phyloP scores from a whole-genome alignment of 2,797 vertebrate genomes.

The Denticeps clupeoides region DNA sequence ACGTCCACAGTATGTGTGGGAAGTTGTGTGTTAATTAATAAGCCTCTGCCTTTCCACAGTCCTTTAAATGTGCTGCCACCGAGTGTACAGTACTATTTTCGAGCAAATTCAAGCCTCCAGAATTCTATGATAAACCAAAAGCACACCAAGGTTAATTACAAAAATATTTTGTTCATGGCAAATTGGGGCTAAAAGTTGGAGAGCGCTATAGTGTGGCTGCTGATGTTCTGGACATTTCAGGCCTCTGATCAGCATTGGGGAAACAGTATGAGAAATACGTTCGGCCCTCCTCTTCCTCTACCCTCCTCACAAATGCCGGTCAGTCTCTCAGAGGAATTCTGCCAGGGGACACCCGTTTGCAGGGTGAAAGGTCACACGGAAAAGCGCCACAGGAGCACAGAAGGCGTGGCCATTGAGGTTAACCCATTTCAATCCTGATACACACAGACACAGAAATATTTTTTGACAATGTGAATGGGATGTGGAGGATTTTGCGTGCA shows the following conservation, averaged over 20 bases:
- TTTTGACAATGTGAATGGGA: no score
- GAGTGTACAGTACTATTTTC: no score
- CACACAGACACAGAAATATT: background rate
- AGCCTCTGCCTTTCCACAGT: no score
- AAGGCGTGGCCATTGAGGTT: background rate
- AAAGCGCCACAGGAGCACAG: background rate
- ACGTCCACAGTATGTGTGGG: no score
- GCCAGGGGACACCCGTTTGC: slow-evolving; percentile 2
- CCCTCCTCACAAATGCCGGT: background rate
- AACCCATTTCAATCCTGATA: background rate
- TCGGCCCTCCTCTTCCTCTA: background rate
- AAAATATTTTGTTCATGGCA: no score
- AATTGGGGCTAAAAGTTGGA: no score
- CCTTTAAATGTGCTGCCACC: no score
- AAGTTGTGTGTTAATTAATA: no score
- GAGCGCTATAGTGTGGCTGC: background rate
- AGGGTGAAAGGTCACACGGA: background rate
- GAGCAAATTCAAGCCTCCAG: no score
- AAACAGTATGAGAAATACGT: slow-evolving; percentile 1
- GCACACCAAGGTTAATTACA: no score
- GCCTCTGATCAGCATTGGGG: slow-evolving; percentile 6
- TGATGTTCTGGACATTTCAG: background rate
- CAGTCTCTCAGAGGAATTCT: slow-evolving; percentile 1
- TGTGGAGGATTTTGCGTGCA: no score
- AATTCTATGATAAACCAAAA: no score